These are phyloP conservation scores for Drosophila mettleri DNA, from an alignment of 2,888 invertebrate genomes.

Conservation along the genomic window DNA sequence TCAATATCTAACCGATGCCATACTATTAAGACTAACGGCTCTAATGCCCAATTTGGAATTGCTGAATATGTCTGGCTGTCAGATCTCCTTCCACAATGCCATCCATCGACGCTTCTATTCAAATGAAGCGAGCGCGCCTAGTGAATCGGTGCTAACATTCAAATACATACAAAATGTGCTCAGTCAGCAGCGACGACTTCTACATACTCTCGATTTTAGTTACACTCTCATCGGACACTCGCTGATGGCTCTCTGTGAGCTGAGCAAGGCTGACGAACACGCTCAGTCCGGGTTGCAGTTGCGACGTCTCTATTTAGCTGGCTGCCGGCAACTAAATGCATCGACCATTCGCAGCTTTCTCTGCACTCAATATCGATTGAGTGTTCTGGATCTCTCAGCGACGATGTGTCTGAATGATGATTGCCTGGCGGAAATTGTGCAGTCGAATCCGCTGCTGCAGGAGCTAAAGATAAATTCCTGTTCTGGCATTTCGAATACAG, in stretches of 20 bases:
- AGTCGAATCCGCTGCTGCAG: conserved; percentile 87
- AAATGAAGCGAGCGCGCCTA: conserved; percentile 85
- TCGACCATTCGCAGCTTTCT: conserved; percentile 73
- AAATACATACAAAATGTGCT: conserved; percentile 88
- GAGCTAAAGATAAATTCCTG: conserved; percentile 88
- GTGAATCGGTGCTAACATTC: conserved; percentile 90
- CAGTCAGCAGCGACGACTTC: conserved; percentile 85
- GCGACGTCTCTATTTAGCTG: conserved; percentile 71
- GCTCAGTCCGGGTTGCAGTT: conserved; percentile 76
- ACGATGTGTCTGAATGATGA: conserved; percentile 89
- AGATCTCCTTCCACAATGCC: conserved; percentile 90
- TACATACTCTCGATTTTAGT: conserved; percentile 88
- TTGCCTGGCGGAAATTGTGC: conserved; percentile 87
- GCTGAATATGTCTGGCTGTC: conserved; percentile 88
- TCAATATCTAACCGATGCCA: conserved; percentile 90
- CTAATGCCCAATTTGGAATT: conserved; percentile 87
- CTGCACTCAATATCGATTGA: conserved; percentile 86
- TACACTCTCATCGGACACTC: conserved; percentile 89
- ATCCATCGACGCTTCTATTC: conserved; percentile 90
- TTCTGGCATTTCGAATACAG: conserved; percentile 88
- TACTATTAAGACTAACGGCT: conserved; percentile 88
- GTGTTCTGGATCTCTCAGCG: conserved; percentile 87
- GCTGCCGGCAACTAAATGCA: conserved; percentile 80
- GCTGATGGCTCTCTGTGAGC: conserved; percentile 86
- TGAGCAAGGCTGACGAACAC: conserved; percentile 79